Evolutionary conservation across 1,140 invertebrate species (phyloP).

Genomic region (Drosophila azteca): DNA sequence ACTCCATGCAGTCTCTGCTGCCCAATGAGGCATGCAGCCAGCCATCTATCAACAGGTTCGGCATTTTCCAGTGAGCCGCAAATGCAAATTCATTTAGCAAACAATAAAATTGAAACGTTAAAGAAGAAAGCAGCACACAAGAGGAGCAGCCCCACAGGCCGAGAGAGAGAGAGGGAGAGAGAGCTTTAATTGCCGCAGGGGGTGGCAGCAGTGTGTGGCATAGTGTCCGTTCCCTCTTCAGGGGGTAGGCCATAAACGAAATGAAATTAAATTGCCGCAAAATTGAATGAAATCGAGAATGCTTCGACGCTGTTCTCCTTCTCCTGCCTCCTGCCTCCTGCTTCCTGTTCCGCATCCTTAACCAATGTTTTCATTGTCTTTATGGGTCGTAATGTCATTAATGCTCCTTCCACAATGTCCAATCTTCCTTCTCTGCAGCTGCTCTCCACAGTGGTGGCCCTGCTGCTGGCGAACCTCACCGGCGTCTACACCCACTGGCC

Average conservation of each 20-base stretch:
- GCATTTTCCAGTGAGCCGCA: conserved; percentile 23
- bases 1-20: background rate
- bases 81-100: conserved; percentile 56
- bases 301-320: background rate
- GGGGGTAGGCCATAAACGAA: conserved; percentile 54
- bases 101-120: conserved; percentile 43
- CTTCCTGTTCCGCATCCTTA: conserved; percentile 17
- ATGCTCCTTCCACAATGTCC: conserved; percentile 1
- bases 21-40: conserved; percentile 15
- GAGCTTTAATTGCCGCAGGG: no score
- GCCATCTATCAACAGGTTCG: conserved; percentile 52
- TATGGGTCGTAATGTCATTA: conserved; percentile 64
- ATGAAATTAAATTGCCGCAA: conserved; percentile 76
- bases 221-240: conserved; percentile 47
- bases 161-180: conserved; percentile 1
- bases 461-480: conserved; percentile 92
- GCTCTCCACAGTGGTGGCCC: conserved; percentile 88
- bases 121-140: background rate
- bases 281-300: conserved; percentile 74
- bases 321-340: background rate
- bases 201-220: conserved; percentile 36
- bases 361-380: conserved; percentile 59
- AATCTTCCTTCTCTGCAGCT: conserved; percentile 84
- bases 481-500: conserved; percentile 96
- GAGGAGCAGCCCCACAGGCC: background rate